Base-by-base conservation (phyloP, 2,888 invertebrate species). In the Cartodere bifasciata region DNA sequence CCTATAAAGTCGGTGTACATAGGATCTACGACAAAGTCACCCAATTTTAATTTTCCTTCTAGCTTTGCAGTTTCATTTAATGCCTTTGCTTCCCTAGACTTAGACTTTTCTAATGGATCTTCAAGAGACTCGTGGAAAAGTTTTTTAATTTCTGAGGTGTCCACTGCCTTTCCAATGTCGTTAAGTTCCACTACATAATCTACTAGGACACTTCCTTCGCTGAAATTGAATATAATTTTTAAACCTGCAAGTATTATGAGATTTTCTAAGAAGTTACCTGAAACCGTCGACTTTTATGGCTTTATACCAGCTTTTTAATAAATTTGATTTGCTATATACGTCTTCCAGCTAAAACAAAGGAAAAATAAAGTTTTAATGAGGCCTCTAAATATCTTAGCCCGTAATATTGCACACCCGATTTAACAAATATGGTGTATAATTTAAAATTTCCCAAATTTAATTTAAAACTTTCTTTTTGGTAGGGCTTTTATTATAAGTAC, bases 1-100 rank as follows among this genome's bases (percentile, higher is more conserved):
- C 88, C 86, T 56, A 85, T 77, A 52, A 88, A 88, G 59, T 88
- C 87, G 9, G 87, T 88, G 54, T 76, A 86, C 42, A 75, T 72
- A 1, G 87, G 86, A 64, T 90, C 88, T 47, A 90, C 76, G 4
- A 75, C 66, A 53, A 83, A 88, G 48, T 75, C 75, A 38, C 88
- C 88, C 42, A 90, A 72, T 57, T 72, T 71, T 44, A 81, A 62
- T 52, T 77, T 75, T 26, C 73, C 74, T 41, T 68, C 67, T 5
- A 53, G 50, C 31, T 56, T 53, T 56, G 67, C 44, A 49, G 68
- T 60, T 61, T 74, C 51, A 25, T 52, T 49, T 13, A 52, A 43
- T 4, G 56, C 47, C 42, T 60, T 60, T 13, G 52, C 52, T 45
- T 56, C 58, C 29, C 58, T 45, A 32, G n/a, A 32, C 13, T 36